A percentile compares a stretch with the other conserved stretches of the same genome.
Conservation (phyloP, 2,888 invertebrate species). For the Himalopsyche kuldschensis region DNA sequence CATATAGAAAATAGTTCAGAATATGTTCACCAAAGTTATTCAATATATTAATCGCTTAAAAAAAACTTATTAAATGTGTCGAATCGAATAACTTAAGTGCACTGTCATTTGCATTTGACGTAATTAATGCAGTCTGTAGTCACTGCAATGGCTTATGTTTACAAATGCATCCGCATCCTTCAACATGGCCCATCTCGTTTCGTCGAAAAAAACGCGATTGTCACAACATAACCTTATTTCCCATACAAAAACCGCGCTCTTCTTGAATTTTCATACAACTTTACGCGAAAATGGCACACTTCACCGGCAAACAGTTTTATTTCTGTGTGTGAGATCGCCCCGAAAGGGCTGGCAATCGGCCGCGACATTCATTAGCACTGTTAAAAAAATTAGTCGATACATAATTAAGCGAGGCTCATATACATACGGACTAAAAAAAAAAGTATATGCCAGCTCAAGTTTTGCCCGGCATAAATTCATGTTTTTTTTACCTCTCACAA, state of each 20-base stretch:
- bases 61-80: background rate
- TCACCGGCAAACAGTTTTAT: background rate
- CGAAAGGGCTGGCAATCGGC: background rate
- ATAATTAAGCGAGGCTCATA: conserved; percentile 60
- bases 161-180: background rate
- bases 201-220: background rate
- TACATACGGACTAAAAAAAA: conserved; percentile 59
- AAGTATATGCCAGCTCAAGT: conserved; percentile 54
- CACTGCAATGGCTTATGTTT: background rate
- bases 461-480: conserved; percentile 62
- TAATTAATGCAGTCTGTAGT: background rate
- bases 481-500: conserved; percentile 52
- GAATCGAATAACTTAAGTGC: background rate
- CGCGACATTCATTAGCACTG: conserved; percentile 18
- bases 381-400: conserved; percentile 53
- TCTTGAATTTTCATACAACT: conserved; percentile 5
- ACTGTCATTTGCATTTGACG: background rate
- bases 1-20: background rate
- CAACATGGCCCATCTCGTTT: background rate
- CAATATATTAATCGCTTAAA: background rate
- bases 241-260: conserved; percentile 4
- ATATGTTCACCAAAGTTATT: background rate
- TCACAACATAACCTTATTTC: conserved; percentile 26
- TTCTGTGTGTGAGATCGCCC: background rate
- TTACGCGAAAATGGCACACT: background rate